Conservation (phyloP, 2,888 invertebrate species). For the Scaptomyza parva region DNA sequence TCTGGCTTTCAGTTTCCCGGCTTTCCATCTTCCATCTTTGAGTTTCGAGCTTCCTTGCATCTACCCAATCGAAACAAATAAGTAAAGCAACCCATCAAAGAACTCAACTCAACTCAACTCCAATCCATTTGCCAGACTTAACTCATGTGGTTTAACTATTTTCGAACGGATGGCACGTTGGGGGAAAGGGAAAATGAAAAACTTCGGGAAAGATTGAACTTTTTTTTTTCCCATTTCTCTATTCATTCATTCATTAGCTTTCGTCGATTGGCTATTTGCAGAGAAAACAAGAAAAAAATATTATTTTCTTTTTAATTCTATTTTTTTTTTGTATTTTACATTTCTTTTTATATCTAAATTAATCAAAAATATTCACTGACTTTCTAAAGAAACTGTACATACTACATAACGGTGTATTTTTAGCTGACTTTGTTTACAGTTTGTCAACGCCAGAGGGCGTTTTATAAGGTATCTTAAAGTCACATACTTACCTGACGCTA, state of each 20-base stretch:
- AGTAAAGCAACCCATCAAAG: constrained; percentile 37
- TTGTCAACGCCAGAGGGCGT: no score
- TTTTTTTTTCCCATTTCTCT: not conserved
- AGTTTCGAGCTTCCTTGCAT: no score
- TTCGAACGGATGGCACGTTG: not conserved
- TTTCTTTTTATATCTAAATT: no score
- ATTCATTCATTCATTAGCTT: constrained; percentile 2
- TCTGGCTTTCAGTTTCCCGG: constrained; percentile 1
- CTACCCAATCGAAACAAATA: constrained; percentile 57
- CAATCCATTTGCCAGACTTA: constrained; percentile 35
- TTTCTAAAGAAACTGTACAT: no score
- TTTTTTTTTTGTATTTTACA: no score
- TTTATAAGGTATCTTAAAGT: no score
- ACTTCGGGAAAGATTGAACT: not conserved
- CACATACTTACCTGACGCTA: no score
- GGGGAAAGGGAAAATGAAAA: not conserved
- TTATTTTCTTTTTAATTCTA: no score
- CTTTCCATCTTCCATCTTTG: no score
- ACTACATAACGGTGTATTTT: no score
- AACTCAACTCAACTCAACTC: constrained; percentile 10
- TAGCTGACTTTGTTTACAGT: no score
- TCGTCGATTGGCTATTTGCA: not conserved
- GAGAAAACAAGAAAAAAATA: not conserved
- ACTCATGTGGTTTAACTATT: constrained; percentile 31
- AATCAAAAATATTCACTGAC: no score